Evolutionary conservation across 2,113 vertebrate species (phyloP).

Genomic region (Formicarius rufipectus): DNA sequence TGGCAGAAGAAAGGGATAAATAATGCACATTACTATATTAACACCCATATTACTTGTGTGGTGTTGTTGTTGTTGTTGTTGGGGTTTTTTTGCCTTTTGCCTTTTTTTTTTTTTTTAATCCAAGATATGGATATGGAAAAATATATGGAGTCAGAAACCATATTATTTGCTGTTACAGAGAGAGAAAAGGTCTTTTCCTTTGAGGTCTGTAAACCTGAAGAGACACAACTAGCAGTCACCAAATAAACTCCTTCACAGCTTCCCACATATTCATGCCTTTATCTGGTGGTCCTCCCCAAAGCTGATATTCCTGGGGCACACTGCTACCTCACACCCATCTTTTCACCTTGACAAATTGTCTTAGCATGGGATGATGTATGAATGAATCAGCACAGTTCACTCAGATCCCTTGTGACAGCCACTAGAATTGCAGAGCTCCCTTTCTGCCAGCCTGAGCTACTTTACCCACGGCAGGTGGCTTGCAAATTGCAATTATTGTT

Average conservation of each 20-base stretch:
- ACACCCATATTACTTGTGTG: background rate
- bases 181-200: background rate
- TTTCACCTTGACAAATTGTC: background rate
- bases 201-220: background rate
- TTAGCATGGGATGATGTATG: background rate
- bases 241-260: background rate
- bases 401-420: background rate
- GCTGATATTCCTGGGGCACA: background rate
- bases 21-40: background rate
- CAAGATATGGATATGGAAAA: background rate
- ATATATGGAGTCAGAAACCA: background rate
- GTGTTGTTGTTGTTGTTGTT: too few relatives aligned
- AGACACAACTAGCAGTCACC: background rate
- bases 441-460: background rate
- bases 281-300: background rate
- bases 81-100: too few relatives aligned
- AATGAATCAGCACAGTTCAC: background rate
- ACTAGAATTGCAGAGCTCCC: background rate
- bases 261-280: background rate
- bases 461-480: background rate
- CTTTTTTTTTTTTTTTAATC: background rate
- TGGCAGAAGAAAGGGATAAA: background rate
- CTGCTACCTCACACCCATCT: background rate
- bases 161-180: background rate
- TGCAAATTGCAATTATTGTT: conserved; percentile 44